Percentiles rank a stretch among this genome's conserved stretches.
These are phyloP conservation scores for Saccostrea echinata DNA, from an alignment of 1,140 invertebrate genomes.

Conservation along the genomic window DNA sequence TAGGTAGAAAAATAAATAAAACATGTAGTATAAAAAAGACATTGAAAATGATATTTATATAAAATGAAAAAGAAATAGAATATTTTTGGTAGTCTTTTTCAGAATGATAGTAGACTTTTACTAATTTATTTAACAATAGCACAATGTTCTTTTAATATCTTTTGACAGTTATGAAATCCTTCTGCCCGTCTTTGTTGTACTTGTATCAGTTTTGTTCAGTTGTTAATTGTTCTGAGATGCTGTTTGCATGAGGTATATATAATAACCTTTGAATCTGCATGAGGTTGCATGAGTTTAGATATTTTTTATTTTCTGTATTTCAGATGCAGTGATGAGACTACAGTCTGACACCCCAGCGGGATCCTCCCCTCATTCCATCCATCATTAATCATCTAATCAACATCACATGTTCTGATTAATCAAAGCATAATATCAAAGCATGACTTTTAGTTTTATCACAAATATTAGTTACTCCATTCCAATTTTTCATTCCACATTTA, in stretches of 20 bases:
- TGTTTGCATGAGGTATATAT: slow-evolving; percentile 3
- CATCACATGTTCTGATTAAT: slow-evolving; percentile 19
- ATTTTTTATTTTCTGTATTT: slow-evolving; percentile 61
- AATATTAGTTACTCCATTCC: slow-evolving; percentile 1
- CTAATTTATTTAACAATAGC: too few relatives aligned
- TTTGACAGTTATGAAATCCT: too few relatives aligned
- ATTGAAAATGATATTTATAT: too few relatives aligned
- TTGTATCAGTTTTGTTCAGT: background rate
- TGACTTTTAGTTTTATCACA: slow-evolving; percentile 1
- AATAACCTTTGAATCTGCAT: background rate
- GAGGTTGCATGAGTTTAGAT: slow-evolving; percentile 17
- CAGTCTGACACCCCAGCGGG: slow-evolving; percentile 60
- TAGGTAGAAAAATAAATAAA: too few relatives aligned
- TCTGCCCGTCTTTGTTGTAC: background rate
- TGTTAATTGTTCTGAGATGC: background rate
- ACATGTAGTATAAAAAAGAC: too few relatives aligned
- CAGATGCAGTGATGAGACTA: slow-evolving; percentile 72
- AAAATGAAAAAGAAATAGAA: too few relatives aligned
- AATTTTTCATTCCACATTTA: background rate
- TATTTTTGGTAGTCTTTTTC: too few relatives aligned
- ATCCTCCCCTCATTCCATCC: slow-evolving; percentile 23
- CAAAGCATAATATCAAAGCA: slow-evolving; percentile 22
- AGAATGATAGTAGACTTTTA: too few relatives aligned
- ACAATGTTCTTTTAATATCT: too few relatives aligned
- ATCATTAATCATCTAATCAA: slow-evolving; percentile 17